Evolutionary conservation across 92 coral and sea anemone species (phyloP), one percentile per base, ranked within the genome.

Genomic region (Actinernus sp.): DNA sequence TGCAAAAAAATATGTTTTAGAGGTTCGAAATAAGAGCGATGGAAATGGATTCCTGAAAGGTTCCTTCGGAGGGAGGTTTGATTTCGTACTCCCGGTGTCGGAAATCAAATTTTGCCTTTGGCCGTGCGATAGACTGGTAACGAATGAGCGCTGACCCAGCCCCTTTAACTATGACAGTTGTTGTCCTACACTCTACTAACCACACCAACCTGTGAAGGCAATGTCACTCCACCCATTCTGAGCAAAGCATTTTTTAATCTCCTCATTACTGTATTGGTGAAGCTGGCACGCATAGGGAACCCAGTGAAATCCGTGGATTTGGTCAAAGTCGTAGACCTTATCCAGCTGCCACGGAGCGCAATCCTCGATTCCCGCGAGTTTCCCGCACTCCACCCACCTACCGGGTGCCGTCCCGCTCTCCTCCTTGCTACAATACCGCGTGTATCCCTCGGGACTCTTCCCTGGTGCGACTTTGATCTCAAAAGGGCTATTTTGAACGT

Each of bases 381-480:
- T 83, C 3, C 97, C 98, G 49, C 98, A 94, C 61, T 89, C 93
- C 22, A 94, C 95, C 98, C 98, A 94, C 27, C 98, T 77, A 37
- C 98, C 98, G 19, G 79, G 79, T 43, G 89, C 88, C 31, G 83
- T 91, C 46, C 98, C 98, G 41, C 97, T 88, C 83, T 94, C 98
- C 32, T 71, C 82, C 59, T 87, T 84, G 19, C 88, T 78, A 58
- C 98, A 94, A 46, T 91, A 91, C 1, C 98, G 89, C 19, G 90
- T 83, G 56, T 91, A 80, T 11, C 76, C 75, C 56, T 60, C 79
- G 29, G 78, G 77, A 30, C 76, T 49, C 3, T 78, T 68, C 26
- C 90, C 90, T 14, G 77, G 46, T 24, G 85, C 49, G 27, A 94
- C 98, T 52, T 76, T 59, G 18, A 84, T 51, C 54, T 87, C 73